Evolutionary conservation across 2,797 vertebrate genomes (phyloP), one percentile per base, ranked within the genome.

Genomic region (Phalanger gymnotis): DNA sequence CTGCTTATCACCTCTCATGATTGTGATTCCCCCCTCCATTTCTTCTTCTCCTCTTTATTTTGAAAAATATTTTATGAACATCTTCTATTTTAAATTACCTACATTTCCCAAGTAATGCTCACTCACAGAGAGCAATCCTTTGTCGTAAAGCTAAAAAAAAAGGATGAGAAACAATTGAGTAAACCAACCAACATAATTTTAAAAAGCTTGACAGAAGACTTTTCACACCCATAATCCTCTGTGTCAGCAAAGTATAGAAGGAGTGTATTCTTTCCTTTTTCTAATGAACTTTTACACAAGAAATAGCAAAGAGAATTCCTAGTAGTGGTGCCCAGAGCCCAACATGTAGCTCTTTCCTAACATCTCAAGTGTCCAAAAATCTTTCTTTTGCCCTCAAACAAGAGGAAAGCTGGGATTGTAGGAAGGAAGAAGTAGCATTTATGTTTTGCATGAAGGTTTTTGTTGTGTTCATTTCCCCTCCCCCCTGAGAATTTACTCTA

Each of bases 1-100:
- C 0, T 7, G 0, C 5, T 0, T 5, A 0, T 4, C 2, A 0
- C 0, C 5, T 6, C 52, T 51, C 47, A 0, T 5, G 92, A 25
- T 53, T 3, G 0, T 0, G 0, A 87, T 27, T 25, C 1, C 1
- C 14, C 56, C 66, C 25, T 40, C 14, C 31, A 47, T 47, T 47
- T 81, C 73, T 81, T 81, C 19, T 73, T 28, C 5, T 40, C 2
- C 16, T 73, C 34, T 27, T 47, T n/a, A n/a, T 40, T 47, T 47
- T 47, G 3, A 19, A 81, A 81, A 81, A 25, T 47, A 27, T 81
- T 81, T 40, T 81, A 47, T 81, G 22, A 81, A 47, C 19, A 22
- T 47, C 22, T 11, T 47, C 9, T 81, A 47, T 47, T 81, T 27
- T 47, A 25, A 9, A 81, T 81, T 81, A 27, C 22, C 22, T 47